Base-by-base conservation (phyloP, 2,797 vertebrate species). In the Labeo calbasu region DNA sequence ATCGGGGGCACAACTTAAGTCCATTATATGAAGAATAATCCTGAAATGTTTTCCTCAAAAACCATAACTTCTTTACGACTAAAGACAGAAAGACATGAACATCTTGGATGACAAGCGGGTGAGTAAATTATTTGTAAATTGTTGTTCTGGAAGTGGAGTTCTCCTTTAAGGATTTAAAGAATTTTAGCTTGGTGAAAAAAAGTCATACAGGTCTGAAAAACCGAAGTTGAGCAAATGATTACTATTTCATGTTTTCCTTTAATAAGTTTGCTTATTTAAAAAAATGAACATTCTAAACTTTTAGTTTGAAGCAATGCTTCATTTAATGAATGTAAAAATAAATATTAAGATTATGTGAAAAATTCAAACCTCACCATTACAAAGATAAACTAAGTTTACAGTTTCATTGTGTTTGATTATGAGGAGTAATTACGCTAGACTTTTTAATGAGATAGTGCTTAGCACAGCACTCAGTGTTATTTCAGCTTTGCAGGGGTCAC, bases 371-470 rank as follows among this genome's bases (percentile, higher is more conserved):
- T 25, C 69, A 50, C 8, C n/a, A 71, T 53, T 32, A 73, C 17
- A 53, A 32, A 53, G 50, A 28, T 32, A 1, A 53, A 53, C 5
- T 23, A 12, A 51, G 48, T 21, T 73, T 53, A 73, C 15, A 25
- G 15, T 9, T 25, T 43, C 48, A 66, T 7, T 25, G 55, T 28
- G 46, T 70, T 80, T 81, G 53, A 71, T 87, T 50, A 65, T 2
- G 51, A 57, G 63, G 40, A 84, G 84, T 84, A 87, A 85, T 85
- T 85, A 85, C 65, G 57, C 59, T 51, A 61, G 40, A 61, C 68
- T 61, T 73, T 79, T 81, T 84, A 87, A 89, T 83, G 84, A 81
- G 79, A 83, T 4, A 19, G 65, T 66, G 50, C 15, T 76, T 66
- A 71, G 80, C 51, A 36, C 81, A 72, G 80, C 55, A 75, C 79